These are phyloP conservation scores for Vimba vimba DNA, from an alignment of 2,113 vertebrate species.

Conservation along the genomic window DNA sequence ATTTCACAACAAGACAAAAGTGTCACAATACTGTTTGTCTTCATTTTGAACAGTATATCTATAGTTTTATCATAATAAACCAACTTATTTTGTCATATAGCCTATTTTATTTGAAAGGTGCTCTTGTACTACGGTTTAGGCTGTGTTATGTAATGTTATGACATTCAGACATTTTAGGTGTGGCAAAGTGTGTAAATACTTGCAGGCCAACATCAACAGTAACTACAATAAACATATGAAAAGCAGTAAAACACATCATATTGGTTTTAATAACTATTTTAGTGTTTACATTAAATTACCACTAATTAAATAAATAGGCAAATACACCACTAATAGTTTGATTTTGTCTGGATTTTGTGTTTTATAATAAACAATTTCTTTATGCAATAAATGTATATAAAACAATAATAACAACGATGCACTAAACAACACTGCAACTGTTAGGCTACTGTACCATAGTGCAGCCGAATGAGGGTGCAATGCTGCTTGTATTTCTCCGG, in stretches of 20 bases:
- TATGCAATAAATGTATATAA: neutral
- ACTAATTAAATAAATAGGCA: neutral
- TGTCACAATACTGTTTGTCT: neutral
- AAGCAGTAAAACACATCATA: neutral
- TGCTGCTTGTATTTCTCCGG: slow-evolving; percentile 1
- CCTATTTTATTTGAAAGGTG: neutral
- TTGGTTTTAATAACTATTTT: neutral
- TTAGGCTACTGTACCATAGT: too few species aligned
- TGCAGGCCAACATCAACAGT: slow-evolving; percentile 2
- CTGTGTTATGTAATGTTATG: neutral
- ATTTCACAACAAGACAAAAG: neutral
- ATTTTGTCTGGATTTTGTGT: neutral
- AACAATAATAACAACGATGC: neutral
- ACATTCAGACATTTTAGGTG: neutral
- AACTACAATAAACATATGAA: neutral
- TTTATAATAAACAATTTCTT: neutral
- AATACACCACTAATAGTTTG: neutral
- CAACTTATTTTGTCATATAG: neutral
- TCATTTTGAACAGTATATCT: neutral
- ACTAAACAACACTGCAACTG: neutral
- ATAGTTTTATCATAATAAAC: neutral
- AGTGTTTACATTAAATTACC: slow-evolving; percentile 1
- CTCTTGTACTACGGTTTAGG: neutral
- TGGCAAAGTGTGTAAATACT: slow-evolving; percentile 2
- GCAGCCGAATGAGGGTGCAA: slow-evolving; percentile 10